These are phyloP conservation scores for Cherax quadricarinatus DNA, from an alignment of 1,140 invertebrate genomes.

Conservation along the genomic window DNA sequence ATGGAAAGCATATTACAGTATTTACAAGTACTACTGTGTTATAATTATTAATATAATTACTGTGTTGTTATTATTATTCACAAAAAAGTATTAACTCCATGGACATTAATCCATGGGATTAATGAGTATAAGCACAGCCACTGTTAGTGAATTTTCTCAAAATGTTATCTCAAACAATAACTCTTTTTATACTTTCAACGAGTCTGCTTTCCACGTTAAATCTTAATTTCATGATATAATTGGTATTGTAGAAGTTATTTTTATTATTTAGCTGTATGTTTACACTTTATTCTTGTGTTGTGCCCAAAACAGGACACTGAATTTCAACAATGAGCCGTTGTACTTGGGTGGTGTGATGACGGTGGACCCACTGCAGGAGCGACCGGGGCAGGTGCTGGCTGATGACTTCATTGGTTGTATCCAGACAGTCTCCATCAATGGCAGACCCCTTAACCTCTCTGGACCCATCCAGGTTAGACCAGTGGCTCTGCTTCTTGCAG, in stretches of 20 bases:
- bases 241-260: too few relatives aligned
- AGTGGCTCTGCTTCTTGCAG: background rate
- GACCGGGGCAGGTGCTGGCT: conserved; percentile 90
- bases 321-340: conserved; percentile 92
- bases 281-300: background rate
- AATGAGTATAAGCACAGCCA: too few relatives aligned
- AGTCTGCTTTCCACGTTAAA: too few relatives aligned
- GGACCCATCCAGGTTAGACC: conserved; percentile 80
- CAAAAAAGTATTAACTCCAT: too few relatives aligned
- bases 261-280: too few relatives aligned
- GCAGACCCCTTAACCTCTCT: conserved; percentile 86
- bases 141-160: background rate
- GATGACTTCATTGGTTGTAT: conserved; percentile 96
- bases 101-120: too few relatives aligned
- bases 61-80: too few relatives aligned
- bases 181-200: background rate
- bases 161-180: background rate
- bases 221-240: too few relatives aligned
- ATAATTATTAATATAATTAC: too few relatives aligned
- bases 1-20: background rate
- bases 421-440: conserved; percentile 92
- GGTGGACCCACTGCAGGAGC: conserved; percentile 89
- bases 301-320: conserved; percentile 84
- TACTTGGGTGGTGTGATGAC: conserved; percentile 89
- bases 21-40: background rate